A percentile compares a stretch with the other conserved stretches of the same genome.
Evolutionary conservation across 2,797 vertebrate genomes (phyloP).

Genomic region (Tachyglossus aculeatus): DNA sequence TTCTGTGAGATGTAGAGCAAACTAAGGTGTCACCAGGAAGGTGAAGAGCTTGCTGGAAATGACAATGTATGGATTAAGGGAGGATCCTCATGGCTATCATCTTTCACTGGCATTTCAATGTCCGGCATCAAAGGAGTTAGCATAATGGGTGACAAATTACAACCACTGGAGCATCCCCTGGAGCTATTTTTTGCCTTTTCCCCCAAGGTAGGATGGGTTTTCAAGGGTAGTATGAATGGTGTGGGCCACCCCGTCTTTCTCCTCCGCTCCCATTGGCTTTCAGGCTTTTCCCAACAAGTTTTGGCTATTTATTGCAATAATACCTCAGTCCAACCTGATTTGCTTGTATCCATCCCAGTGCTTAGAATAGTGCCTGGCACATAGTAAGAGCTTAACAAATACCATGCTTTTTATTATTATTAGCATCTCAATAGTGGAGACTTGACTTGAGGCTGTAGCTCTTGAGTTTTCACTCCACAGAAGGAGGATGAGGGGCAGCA

Average conservation of each 20-base stretch:
- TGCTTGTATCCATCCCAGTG: neutral
- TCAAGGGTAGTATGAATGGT: neutral
- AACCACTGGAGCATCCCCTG: slow-evolving; percentile 8
- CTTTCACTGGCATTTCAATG: slow-evolving; percentile 48
- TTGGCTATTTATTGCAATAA: neutral
- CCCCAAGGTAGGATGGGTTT: slow-evolving; percentile 1
- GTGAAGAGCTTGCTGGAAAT: slow-evolving; percentile 62
- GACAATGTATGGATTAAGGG: slow-evolving; percentile 44
- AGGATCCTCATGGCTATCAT: slow-evolving; percentile 44
- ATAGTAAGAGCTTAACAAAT: too few species aligned
- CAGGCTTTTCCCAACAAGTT: neutral
- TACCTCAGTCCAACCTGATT: neutral
- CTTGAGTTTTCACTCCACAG: too few species aligned
- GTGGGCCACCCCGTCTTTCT: neutral
- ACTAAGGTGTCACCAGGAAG: slow-evolving; percentile 56
- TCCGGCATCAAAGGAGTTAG: slow-evolving; percentile 29
- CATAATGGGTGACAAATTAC: slow-evolving; percentile 30
- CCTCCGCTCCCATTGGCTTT: neutral
- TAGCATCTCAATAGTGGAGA: too few species aligned
- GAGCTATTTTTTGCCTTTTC: neutral
- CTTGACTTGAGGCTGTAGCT: too few species aligned
- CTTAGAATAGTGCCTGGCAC: too few species aligned
- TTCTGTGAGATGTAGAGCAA: slow-evolving; percentile 51
- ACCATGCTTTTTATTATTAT: too few species aligned
- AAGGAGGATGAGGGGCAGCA: too few species aligned